Base-by-base conservation (phyloP, 2,113 vertebrate species). In the Willisornis vidua region DNA sequence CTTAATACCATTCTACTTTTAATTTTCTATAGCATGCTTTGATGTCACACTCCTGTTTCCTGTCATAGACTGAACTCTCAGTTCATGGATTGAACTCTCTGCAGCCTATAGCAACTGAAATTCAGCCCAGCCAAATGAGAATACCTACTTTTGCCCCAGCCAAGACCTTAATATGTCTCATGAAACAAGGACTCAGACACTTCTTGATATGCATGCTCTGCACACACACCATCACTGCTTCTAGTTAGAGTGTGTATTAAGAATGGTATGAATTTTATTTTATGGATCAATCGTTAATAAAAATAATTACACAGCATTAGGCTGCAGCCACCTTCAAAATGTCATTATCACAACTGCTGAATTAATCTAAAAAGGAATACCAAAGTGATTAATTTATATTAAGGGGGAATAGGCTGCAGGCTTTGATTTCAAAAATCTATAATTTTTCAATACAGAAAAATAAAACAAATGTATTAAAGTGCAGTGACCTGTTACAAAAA, bases 261-360 rank as follows among this genome's bases (percentile, higher is more conserved):
- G 88, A 95, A 75, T 70, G 28, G 63, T 78, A 84, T 92, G 59
- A 89, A 87, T 95, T 96, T 93, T 93, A 76, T 86, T 96, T 93
- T 95, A 92, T 93, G 57, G 93, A 90, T 89, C 93, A 90, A 68
- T 96, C 19, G 24, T 97, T 94, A 94, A 97, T 98, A 96, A 97
- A 98, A 97, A 97, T 97, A 96, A 97, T 97, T 94, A 97, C 91
- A 96, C 49, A 81, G 90, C 39, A 76, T 90, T 95, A 97, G 79
- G 87, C 92, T 94, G 83, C 81, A 95, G 93, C 54, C 85, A 91
- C 94, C 97, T 94, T 94, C 66, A 95, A 96, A 92, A 86, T 88
- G 59, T 87, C 96, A 85, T 98, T 97, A 96, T 95, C 96, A 93
- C 76, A 96, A 91, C 90, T 95, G 61, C 87, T 97, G 39, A 66